Conservation (phyloP, 1,140 invertebrate species). For the Pseudoatta argentina region DNA sequence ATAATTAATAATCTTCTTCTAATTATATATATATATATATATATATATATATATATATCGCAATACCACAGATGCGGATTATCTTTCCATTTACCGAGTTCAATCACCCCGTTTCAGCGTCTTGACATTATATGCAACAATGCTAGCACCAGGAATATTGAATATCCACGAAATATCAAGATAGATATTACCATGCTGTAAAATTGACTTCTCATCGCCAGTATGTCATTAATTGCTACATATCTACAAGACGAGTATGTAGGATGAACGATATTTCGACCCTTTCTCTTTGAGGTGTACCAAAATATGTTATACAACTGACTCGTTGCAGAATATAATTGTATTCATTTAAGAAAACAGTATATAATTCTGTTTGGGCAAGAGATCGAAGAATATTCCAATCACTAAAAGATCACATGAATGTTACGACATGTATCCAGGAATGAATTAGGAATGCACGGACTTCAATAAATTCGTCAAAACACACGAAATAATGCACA, state of each 20-base stretch:
- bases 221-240: background rate
- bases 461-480: background rate
- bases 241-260: background rate
- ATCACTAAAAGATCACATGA: background rate
- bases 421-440: background rate
- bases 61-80: slow-evolving; percentile 5
- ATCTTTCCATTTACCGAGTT: slow-evolving; percentile 48
- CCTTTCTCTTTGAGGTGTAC: background rate
- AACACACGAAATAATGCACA: slow-evolving; percentile 8
- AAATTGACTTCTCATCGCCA: slow-evolving; percentile 2
- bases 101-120: slow-evolving; percentile 12
- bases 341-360: background rate
- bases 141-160: slow-evolving; percentile 19
- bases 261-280: background rate
- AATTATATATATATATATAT: background rate
- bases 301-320: background rate
- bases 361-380: background rate
- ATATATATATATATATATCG: no score
- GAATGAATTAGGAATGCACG: background rate
- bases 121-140: slow-evolving; percentile 24
- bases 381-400: background rate
- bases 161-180: background rate
- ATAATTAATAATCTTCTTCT: background rate
- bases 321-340: background rate
- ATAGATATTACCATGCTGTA: background rate